Base-by-base conservation (phyloP, 1,140 invertebrate genomes). In the Calosoma granatense region DNA sequence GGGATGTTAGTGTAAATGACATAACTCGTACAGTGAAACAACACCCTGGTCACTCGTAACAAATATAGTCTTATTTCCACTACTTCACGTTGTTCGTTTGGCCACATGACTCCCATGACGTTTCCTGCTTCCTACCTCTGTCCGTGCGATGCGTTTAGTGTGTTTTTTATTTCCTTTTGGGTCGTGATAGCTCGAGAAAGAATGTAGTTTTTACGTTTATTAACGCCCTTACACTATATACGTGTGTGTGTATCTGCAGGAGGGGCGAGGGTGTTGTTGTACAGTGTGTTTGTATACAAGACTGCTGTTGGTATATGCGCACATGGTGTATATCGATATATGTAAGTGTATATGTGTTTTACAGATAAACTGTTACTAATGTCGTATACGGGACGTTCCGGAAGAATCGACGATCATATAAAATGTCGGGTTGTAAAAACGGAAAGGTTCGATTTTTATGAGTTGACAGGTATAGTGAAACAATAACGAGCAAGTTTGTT, bases 41-140 rank as follows among this genome's bases (percentile, higher is more conserved):
- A 47, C 41, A 47, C 41, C 41, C 41, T 47, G 41, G 41, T 47
- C 41, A 47, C 41, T 47, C 41, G 41, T 47, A 47, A 47, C 41
- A 17, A 47, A 47, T 47, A 47, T 47, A 47, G 41, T 47, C 41
- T 47, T 47, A 47, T 47, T 47, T 47, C 41, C 41, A 12, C 3
- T 6, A 36, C 26, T 36, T 36, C 26, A n/a, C n/a, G n/a, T 17
- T 47, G 4, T 17, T 17, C 41, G 6, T 4, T 17, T 4, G 17
- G 6, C 41, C 41, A 6, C 41, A 47, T 47, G 6, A 17, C 41
- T 47, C 41, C 41, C 41, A 11, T 17, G 41, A 17, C 41, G 15
- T n/a, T n/a, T 47, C 6, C 41, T 9, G 9, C 41, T 12, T 47
- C 6, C 6, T n/a, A 36, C 26, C 26, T 36, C n/a, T 9, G 6